Conservation (phyloP, 2,888 invertebrate genomes). For the Pyralis farinalis region DNA sequence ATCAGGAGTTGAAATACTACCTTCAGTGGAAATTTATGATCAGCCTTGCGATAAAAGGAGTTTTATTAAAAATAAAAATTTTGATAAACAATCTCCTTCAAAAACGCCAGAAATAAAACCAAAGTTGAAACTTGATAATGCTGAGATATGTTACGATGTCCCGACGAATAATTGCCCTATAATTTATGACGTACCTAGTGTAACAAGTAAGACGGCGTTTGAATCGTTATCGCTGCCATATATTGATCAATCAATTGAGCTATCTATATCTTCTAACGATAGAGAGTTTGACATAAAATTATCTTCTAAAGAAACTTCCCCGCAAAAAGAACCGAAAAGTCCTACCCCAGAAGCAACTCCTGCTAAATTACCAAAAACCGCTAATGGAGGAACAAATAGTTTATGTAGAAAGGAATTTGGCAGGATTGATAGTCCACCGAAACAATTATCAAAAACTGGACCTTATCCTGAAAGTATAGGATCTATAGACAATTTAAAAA, state of each 20-base stretch:
- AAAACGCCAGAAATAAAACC: slow-evolving; percentile 41
- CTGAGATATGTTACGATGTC: slow-evolving; percentile 60
- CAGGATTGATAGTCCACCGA: slow-evolving; percentile 44
- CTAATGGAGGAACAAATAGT: slow-evolving; percentile 55
- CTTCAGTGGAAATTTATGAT: slow-evolving; percentile 73
- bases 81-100: slow-evolving; percentile 40
- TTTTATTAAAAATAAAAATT: slow-evolving; percentile 30
- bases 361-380: slow-evolving; percentile 46
- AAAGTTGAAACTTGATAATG: slow-evolving; percentile 57
- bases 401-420: slow-evolving; percentile 62
- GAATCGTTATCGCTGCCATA: slow-evolving; percentile 69
- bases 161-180: slow-evolving; percentile 68
- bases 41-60: slow-evolving; percentile 50
- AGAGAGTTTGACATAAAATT: slow-evolving; percentile 74
- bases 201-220: slow-evolving; percentile 64
- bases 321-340: slow-evolving; percentile 46
- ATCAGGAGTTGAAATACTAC: slow-evolving; percentile 67
- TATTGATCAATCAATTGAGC: slow-evolving; percentile 73
- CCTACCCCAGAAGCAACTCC: slow-evolving; percentile 47
- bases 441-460: slow-evolving; percentile 51
- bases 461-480: slow-evolving; percentile 63
- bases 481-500: slow-evolving; percentile 70
- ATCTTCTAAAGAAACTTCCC: slow-evolving; percentile 62
- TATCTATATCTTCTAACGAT: slow-evolving; percentile 71
- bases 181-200: slow-evolving; percentile 68